Evolutionary conservation across 2,888 invertebrate species (phyloP).

Genomic region (Stenodera caucasica): DNA sequence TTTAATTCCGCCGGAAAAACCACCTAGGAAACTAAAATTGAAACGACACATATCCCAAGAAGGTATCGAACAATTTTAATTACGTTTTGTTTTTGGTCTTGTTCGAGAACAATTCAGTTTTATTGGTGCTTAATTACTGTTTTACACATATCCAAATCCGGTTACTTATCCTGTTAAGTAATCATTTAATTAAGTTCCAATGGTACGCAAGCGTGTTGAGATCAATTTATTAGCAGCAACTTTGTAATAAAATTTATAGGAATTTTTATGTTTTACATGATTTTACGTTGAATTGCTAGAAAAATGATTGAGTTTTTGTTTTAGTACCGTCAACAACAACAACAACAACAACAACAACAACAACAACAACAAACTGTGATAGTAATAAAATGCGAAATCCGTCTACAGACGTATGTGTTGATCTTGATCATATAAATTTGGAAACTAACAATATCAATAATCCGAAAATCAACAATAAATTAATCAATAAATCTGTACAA

Average conservation of each 20-base stretch:
- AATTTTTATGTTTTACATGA: neutral
- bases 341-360: slow-evolving; percentile 16
- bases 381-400: slow-evolving; percentile 42
- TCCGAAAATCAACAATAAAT: slow-evolving; percentile 36
- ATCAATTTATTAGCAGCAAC: slow-evolving; percentile 14
- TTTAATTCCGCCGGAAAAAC: slow-evolving; percentile 42
- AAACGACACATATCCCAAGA: slow-evolving; percentile 27
- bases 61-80: no score
- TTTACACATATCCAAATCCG: no score
- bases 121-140: neutral
- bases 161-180: neutral
- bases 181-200: slow-evolving; percentile 15
- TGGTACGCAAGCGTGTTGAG: slow-evolving; percentile 25
- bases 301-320: neutral
- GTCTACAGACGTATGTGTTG: slow-evolving; percentile 41
- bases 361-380: slow-evolving; percentile 22
- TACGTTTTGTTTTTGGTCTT: neutral
- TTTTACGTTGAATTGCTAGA: neutral
- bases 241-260: slow-evolving; percentile 12
- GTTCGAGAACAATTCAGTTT: neutral
- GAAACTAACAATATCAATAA: slow-evolving; percentile 45
- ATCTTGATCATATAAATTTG: slow-evolving; percentile 50
- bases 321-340: neutral
- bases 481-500: slow-evolving; percentile 55
- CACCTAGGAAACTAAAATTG: slow-evolving; percentile 40